A percentile compares a stretch with the other conserved stretches of the same genome.
Evolutionary conservation across 2,113 vertebrate genomes (phyloP).

Genomic region (Pituophis catenifer): DNA sequence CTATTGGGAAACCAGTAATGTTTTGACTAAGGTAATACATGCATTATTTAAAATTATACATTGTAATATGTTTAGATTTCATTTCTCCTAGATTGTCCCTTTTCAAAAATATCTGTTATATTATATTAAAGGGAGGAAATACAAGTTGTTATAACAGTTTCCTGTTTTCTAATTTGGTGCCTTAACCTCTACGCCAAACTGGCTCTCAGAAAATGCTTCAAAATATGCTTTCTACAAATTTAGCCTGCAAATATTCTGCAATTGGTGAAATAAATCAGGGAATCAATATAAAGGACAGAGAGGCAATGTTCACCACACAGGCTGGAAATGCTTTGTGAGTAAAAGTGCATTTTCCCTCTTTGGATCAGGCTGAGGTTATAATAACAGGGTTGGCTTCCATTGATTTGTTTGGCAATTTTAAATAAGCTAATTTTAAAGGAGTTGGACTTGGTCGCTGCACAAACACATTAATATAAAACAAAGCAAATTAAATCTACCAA

Average conservation of each 20-base stretch:
- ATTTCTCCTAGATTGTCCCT: background rate
- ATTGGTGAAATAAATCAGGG: constrained; percentile 3
- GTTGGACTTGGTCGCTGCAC: constrained; percentile 1
- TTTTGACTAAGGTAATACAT: background rate
- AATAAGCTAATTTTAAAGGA: constrained; percentile 31
- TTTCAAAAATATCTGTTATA: background rate
- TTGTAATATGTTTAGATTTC: background rate
- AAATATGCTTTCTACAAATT: background rate
- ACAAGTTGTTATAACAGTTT: background rate
- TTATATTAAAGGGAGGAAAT: background rate
- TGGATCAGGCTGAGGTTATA: background rate
- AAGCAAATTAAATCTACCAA: constrained; percentile 28
- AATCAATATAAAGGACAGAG: background rate
- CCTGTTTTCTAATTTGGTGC: background rate
- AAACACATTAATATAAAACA: constrained; percentile 19
- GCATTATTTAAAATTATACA: background rate
- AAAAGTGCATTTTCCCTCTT: background rate
- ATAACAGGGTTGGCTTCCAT: background rate
- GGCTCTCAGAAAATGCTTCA: background rate
- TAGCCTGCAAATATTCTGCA: background rate
- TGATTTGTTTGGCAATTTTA: constrained; percentile 16
- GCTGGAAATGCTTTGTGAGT: background rate
- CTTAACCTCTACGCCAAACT: background rate
- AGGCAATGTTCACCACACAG: background rate
- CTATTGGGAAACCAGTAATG: background rate